A percentile compares a stretch with the other conserved stretches of the same genome.
phyloP scores from a whole-genome alignment of 2,888 invertebrate species.

The Lasioglossum morio region DNA sequence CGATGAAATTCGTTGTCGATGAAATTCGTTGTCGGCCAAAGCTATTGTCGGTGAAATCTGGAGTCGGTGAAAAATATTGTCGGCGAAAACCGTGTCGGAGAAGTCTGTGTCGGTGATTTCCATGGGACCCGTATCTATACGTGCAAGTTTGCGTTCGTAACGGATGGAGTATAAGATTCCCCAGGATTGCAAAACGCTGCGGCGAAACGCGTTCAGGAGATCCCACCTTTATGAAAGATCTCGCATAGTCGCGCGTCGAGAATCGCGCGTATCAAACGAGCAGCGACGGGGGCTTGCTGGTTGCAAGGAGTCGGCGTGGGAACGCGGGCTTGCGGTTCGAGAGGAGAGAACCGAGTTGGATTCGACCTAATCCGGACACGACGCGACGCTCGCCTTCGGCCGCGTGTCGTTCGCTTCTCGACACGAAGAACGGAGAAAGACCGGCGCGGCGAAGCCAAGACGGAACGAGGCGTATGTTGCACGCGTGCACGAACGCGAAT shows the following conservation, averaged over 20 bases:
- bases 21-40: too few relatives aligned
- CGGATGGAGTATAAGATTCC: too few relatives aligned
- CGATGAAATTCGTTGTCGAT: too few relatives aligned
- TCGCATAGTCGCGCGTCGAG: not conserved
- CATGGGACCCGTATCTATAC: too few relatives aligned
- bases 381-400: too few relatives aligned
- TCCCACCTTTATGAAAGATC: not conserved
- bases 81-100: too few relatives aligned
- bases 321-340: constrained; percentile 14
- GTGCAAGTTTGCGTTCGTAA: too few relatives aligned
- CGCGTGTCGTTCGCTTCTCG: not conserved
- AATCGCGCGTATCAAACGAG: not conserved
- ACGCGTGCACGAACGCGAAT: constrained; percentile 12
- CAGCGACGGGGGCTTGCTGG: not conserved
- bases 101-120: too few relatives aligned
- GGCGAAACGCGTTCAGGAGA: too few relatives aligned
- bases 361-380: constrained; percentile 9
- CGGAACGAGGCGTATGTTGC: constrained; percentile 13
- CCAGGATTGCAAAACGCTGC: too few relatives aligned
- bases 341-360: not conserved
- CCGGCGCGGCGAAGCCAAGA: not conserved
- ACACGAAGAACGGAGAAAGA: not conserved
- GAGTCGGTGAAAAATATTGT: too few relatives aligned
- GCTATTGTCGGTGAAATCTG: too few relatives aligned
- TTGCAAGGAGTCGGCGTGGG: constrained; percentile 19